A percentile compares a stretch with the other conserved stretches of the same genome.
Evolutionary conservation across 1,140 invertebrate species (phyloP).

Genomic region (Glomeris maerens): DNA sequence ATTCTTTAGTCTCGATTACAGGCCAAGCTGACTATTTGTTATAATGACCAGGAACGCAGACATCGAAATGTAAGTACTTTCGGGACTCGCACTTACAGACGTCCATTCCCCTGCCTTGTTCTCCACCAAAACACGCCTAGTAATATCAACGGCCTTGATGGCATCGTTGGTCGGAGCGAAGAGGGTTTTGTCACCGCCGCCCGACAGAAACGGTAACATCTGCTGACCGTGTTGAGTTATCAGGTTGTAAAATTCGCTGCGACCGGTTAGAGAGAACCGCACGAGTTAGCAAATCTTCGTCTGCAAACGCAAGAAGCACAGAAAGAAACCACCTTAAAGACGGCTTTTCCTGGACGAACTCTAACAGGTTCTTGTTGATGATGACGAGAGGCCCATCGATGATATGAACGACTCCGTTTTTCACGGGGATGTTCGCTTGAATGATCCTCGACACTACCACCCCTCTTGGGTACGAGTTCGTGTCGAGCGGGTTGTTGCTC

Average conservation of each 20-base stretch:
- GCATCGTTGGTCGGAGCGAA: conserved; percentile 82
- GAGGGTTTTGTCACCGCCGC: conserved; percentile 56
- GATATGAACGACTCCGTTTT: conserved; percentile 80
- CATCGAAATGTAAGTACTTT: too few species aligned
- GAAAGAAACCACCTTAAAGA: conserved; percentile 16
- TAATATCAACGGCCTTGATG: conserved; percentile 42
- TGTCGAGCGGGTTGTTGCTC: conserved; percentile 56
- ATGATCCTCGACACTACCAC: conserved; percentile 74
- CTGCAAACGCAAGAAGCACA: too few species aligned
- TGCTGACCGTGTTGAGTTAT: conserved; percentile 31
- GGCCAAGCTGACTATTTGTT: too few species aligned
- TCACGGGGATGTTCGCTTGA: conserved; percentile 78
- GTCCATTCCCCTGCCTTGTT: too few species aligned
- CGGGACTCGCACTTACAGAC: too few species aligned
- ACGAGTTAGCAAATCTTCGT: too few species aligned
- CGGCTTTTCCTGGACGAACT: conserved; percentile 74
- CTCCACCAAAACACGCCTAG: too few species aligned
- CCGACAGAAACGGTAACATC: conserved; percentile 53
- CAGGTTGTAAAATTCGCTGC: conserved; percentile 25
- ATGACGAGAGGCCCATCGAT: conserved; percentile 80
- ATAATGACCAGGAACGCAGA: too few species aligned
- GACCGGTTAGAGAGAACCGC: too few species aligned
- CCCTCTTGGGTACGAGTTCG: conserved; percentile 54
- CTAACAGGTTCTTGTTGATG: conserved; percentile 63
- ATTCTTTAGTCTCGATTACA: too few species aligned